Evolutionary conservation across 1,140 invertebrate genomes (phyloP).

Genomic region (Ceratosolen fusciceps): DNA sequence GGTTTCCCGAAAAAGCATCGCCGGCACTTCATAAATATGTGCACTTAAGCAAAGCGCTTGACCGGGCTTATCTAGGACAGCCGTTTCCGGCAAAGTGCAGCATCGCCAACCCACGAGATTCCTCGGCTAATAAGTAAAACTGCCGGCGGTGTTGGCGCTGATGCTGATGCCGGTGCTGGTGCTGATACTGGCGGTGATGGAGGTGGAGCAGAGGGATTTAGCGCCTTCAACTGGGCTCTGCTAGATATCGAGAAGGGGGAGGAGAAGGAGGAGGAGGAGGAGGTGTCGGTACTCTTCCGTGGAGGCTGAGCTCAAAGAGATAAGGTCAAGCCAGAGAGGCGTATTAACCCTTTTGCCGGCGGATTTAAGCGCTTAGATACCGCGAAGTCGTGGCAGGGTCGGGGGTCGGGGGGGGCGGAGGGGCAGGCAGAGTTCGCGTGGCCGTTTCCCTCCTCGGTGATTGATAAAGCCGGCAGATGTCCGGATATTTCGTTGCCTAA

Average conservation of each 20-base stretch:
- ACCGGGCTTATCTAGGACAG: constrained; percentile 24
- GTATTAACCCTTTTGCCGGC: constrained; percentile 29
- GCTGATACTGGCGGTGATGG: too few species aligned
- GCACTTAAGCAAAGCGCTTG: constrained; percentile 23
- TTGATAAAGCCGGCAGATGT: too few species aligned
- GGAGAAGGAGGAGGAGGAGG: too few species aligned
- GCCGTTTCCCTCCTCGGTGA: neutral
- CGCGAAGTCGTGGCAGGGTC: too few species aligned
- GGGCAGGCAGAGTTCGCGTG: too few species aligned
- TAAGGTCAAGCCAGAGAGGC: constrained; percentile 8
- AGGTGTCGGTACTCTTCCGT: too few species aligned
- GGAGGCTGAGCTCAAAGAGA: neutral
- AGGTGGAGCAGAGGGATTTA: too few species aligned
- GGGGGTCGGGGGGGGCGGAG: too few species aligned
- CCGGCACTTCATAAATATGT: constrained; percentile 38
- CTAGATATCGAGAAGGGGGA: too few species aligned
- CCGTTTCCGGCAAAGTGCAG: constrained; percentile 26
- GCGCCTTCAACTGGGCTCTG: too few species aligned
- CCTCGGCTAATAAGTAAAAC: constrained; percentile 23
- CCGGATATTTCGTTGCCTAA: neutral
- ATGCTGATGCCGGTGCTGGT: constrained; percentile 6
- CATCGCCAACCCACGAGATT: constrained; percentile 30
- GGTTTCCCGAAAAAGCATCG: neutral
- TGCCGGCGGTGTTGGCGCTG: constrained; percentile 4
- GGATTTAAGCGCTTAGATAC: too few species aligned